Evolutionary conservation across 2,888 invertebrate genomes (phyloP).

Genomic region (Apamea epomidion): DNA sequence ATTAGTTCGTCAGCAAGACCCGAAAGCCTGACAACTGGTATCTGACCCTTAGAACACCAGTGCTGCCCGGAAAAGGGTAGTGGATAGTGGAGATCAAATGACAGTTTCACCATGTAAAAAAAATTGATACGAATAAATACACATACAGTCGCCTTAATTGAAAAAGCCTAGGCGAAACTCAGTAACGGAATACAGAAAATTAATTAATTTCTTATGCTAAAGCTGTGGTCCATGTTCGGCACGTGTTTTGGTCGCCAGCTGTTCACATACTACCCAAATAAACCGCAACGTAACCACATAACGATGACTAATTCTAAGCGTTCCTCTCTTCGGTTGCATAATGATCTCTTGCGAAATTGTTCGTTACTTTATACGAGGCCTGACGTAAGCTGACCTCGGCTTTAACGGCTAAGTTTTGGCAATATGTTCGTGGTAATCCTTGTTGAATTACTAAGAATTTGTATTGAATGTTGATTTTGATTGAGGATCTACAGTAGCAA

Average conservation of each 20-base stretch:
- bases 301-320: conserved; percentile 35
- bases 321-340: conserved; percentile 49
- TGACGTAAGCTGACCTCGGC: conserved; percentile 52
- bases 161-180: not conserved
- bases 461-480: conserved; percentile 4
- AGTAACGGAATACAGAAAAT: not conserved
- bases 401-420: conserved; percentile 23
- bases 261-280: conserved; percentile 21
- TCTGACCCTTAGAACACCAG: not conserved
- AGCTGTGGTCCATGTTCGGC: not conserved
- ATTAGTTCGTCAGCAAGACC: not conserved
- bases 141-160: too few species aligned
- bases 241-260: conserved; percentile 16
- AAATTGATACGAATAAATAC: not conserved
- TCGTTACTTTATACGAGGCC: conserved; percentile 38
- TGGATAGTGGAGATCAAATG: not conserved
- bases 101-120: too few species aligned
- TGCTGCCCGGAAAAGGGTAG: not conserved
- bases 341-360: conserved; percentile 54
- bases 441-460: conserved; percentile 13
- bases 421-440: conserved; percentile 23
- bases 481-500: not conserved
- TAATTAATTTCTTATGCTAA: not conserved
- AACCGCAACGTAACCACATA: conserved; percentile 32
- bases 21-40: not conserved